Evolutionary conservation across 2,797 vertebrate genomes (phyloP).

Genomic region (Arnoldichthys spilopterus): DNA sequence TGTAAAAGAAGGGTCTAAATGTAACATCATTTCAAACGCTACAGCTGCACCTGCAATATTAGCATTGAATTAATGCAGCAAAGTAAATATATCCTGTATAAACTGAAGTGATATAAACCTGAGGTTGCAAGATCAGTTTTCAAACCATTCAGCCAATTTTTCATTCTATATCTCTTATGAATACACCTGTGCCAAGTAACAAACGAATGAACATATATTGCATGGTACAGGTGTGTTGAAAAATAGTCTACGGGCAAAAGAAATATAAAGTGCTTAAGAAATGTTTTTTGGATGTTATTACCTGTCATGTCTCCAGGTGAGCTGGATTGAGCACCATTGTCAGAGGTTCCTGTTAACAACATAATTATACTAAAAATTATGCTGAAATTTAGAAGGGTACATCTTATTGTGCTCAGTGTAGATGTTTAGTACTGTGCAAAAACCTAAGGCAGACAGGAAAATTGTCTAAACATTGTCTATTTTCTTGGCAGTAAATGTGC

Average conservation of each 20-base stretch:
- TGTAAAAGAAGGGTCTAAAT: conserved; percentile 43
- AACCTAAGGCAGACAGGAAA: neutral
- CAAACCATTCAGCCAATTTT: neutral
- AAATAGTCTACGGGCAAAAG: neutral
- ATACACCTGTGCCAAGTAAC: neutral
- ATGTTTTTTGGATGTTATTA: conserved; percentile 35
- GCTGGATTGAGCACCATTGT: conserved; percentile 38
- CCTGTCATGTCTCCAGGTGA: conserved; percentile 53
- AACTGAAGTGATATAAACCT: neutral
- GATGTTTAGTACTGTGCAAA: neutral
- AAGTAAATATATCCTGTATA: neutral
- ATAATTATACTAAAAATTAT: neutral
- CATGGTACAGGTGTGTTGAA: neutral
- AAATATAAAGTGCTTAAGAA: neutral
- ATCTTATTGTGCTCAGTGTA: neutral
- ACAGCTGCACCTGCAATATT: neutral
- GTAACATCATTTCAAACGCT: conserved; percentile 34
- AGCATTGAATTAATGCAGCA: neutral
- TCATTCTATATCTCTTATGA: neutral
- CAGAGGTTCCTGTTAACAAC: conserved; percentile 44
- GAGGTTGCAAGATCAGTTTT: neutral
- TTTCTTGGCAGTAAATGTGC: too few relatives aligned
- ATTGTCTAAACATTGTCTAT: too few relatives aligned
- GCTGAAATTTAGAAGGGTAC: neutral
- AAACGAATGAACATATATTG: neutral